Evolutionary conservation across 2,888 invertebrate species (phyloP).

Genomic region (Campopleginae sp.): DNA sequence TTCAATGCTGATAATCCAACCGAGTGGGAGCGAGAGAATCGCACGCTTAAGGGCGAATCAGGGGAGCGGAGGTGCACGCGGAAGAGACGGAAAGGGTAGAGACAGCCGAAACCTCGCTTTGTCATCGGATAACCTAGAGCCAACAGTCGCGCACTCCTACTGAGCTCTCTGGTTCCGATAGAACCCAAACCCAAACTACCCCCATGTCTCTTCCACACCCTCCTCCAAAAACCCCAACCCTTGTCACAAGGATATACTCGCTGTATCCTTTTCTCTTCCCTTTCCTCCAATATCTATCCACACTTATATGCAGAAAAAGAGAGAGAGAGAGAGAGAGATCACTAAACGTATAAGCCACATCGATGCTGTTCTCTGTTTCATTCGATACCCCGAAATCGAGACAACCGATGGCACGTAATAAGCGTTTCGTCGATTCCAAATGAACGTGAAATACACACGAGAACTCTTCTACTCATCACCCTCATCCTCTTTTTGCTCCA

Average conservation of each 20-base stretch:
- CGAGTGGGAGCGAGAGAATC: conserved; percentile 60
- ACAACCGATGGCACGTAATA: conserved; percentile 73
- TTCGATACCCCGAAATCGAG: conserved; percentile 67
- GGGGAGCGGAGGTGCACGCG: background rate
- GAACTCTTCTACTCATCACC: conserved; percentile 5
- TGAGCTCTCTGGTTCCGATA: conserved; percentile 77
- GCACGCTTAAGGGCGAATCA: conserved; percentile 77
- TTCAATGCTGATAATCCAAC: conserved; percentile 82
- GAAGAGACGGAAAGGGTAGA: conserved; percentile 64
- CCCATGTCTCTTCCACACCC: conserved; percentile 56
- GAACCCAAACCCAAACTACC: conserved; percentile 64
- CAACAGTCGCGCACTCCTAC: conserved; percentile 74
- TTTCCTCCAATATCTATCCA: background rate
- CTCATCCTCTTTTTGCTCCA: background rate
- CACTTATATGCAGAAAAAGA: background rate
- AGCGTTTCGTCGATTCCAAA: conserved; percentile 76
- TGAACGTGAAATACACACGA: conserved; percentile 70
- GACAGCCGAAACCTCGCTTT: conserved; percentile 79
- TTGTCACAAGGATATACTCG: conserved; percentile 42
- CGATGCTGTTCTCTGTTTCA: conserved; percentile 68
- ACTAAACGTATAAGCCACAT: conserved; percentile 10
- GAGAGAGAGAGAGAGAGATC: background rate
- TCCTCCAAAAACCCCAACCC: conserved; percentile 60
- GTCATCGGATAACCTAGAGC: conserved; percentile 84
- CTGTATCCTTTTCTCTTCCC: conserved; percentile 12